phyloP scores from a whole-genome alignment of 2,888 invertebrate genomes.

The Eustalomyia histrio region DNA sequence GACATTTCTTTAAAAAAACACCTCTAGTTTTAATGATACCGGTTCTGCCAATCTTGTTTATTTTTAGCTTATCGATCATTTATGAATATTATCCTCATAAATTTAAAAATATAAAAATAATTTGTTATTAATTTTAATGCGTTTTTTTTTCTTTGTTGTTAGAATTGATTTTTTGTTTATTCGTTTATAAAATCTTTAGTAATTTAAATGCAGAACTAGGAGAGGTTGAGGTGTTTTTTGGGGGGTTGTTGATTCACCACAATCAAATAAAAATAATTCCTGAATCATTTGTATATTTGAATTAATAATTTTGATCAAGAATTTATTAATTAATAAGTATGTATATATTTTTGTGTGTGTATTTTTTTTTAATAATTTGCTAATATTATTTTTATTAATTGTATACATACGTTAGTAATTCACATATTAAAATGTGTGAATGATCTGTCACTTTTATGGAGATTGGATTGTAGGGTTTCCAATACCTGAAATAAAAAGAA shows the following conservation, averaged over 20 bases:
- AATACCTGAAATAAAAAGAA: neutral
- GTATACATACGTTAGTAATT: slow-evolving; percentile 18
- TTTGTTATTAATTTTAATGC: neutral
- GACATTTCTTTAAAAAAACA: neutral
- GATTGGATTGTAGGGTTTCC: neutral
- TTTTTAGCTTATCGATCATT: neutral
- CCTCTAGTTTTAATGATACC: neutral
- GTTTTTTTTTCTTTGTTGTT: neutral
- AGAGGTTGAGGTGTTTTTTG: too few species aligned
- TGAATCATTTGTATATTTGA: slow-evolving; percentile 25
- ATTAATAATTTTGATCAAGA: slow-evolving; percentile 3
- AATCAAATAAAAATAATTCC: slow-evolving; percentile 39
- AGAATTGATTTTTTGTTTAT: neutral
- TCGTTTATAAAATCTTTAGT: neutral
- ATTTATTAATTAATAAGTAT: neutral
- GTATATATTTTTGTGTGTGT: neutral
- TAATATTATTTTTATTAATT: slow-evolving; percentile 8
- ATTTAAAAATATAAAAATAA: neutral
- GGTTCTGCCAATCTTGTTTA: neutral
- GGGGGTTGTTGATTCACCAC: slow-evolving; percentile 9
- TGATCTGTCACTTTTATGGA: neutral
- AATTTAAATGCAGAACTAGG: too few species aligned
- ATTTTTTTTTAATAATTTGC: slow-evolving; percentile 12
- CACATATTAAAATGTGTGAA: slow-evolving; percentile 7
- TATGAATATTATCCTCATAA: neutral